Conservation (phyloP, 2,888 invertebrate species). For the Dryococelus australis region DNA sequence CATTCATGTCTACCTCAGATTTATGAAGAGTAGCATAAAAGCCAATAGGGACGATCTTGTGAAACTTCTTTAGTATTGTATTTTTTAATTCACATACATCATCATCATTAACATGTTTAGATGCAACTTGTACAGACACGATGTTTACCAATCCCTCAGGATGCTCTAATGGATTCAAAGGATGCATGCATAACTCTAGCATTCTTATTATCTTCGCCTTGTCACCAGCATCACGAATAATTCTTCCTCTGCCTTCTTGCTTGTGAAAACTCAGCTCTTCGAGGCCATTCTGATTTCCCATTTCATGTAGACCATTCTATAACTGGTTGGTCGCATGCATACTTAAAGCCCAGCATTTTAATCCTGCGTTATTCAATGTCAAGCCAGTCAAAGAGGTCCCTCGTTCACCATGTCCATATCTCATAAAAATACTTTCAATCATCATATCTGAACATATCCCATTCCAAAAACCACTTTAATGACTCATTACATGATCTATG, state of each 20-base stretch:
- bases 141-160: no score
- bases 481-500: not conserved
- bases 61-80: no score
- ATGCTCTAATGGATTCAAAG: not conserved
- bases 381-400: slow-evolving; percentile 1
- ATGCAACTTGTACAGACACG: no score
- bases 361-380: not conserved
- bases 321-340: not conserved
- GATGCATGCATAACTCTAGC: not conserved
- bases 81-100: no score
- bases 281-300: not conserved
- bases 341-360: not conserved
- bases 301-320: not conserved
- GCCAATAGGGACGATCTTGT: no score
- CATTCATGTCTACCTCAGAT: no score
- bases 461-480: not conserved
- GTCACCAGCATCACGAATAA: not conserved
- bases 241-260: not conserved
- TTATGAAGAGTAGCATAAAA: no score
- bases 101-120: no score
- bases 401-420: slow-evolving; percentile 3
- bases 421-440: not conserved
- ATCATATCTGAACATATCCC: not conserved
- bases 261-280: not conserved
- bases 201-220: not conserved